A percentile compares a stretch with the other conserved stretches of the same genome.
phyloP scores from a whole-genome alignment of 2,113 vertebrate genomes.

The Xyrauchen texanus region DNA sequence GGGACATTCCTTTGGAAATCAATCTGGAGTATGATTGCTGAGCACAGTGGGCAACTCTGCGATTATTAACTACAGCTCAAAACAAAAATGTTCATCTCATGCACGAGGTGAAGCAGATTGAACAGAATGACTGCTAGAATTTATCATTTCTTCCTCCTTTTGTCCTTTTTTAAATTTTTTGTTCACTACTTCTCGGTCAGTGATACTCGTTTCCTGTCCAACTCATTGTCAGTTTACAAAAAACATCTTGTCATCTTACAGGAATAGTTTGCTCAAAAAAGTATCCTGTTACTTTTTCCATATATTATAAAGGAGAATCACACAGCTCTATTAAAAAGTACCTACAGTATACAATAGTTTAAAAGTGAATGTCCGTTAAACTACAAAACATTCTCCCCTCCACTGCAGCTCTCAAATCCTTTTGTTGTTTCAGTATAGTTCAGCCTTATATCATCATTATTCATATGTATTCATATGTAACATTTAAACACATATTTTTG shows the following conservation, averaged over 20 bases:
- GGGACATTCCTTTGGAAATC: background rate
- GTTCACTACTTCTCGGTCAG: background rate
- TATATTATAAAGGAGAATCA: too few species aligned
- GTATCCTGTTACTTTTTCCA: too few species aligned
- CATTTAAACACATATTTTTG: too few species aligned
- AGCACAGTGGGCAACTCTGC: background rate
- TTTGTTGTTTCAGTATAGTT: too few species aligned
- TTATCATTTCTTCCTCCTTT: conserved; percentile 30
- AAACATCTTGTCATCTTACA: background rate
- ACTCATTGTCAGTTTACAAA: background rate
- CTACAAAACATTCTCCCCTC: too few species aligned
- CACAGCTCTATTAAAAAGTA: too few species aligned
- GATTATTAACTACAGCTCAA: conserved; percentile 26
- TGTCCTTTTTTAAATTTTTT: background rate
- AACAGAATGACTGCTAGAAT: background rate
- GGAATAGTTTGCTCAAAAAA: background rate
- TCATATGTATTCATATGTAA: too few species aligned
- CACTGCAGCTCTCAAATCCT: too few species aligned
- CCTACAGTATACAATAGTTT: too few species aligned
- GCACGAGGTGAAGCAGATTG: conserved; percentile 18
- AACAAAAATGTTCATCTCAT: background rate
- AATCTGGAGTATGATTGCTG: background rate
- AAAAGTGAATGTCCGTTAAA: too few species aligned
- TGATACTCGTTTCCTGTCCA: conserved; percentile 22
- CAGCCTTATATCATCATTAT: too few species aligned